These are phyloP conservation scores for Nomada goodeniana DNA, from an alignment of 2,888 invertebrate species.

Conservation along the genomic window DNA sequence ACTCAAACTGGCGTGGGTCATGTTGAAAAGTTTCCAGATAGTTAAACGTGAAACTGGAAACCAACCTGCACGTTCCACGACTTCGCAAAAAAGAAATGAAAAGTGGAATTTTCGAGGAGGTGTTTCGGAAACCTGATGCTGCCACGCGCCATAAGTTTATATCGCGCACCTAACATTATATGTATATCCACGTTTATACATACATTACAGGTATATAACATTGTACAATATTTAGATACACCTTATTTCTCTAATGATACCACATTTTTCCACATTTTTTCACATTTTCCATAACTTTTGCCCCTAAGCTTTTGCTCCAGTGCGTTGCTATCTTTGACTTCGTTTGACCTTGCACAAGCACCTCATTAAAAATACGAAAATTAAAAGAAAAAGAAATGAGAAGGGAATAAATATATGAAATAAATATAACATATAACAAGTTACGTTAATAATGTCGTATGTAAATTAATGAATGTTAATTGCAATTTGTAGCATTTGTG, in stretches of 20 bases:
- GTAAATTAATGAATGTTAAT: too few relatives aligned
- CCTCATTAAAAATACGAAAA: not conserved
- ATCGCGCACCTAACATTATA: not conserved
- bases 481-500: too few relatives aligned
- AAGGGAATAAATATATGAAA: not conserved
- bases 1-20: not conserved
- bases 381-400: not conserved
- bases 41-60: constrained; percentile 23
- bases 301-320: not conserved
- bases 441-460: too few relatives aligned
- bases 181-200: not conserved
- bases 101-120: constrained; percentile 24
- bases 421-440: not conserved
- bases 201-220: not conserved
- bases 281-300: not conserved
- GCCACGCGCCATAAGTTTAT: constrained; percentile 49
- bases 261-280: not conserved
- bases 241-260: not conserved
- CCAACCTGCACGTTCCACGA: constrained; percentile 41
- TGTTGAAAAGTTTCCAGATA: constrained; percentile 17
- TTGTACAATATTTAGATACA: not conserved
- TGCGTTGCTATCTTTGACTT: not conserved
- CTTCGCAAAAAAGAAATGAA: constrained; percentile 19
- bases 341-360: not conserved
- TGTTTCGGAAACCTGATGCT: constrained; percentile 56